A percentile compares a stretch with the other conserved stretches of the same genome.
Evolutionary conservation across 2,113 vertebrate genomes (phyloP).

Genomic region (Oophaga pumilio): DNA sequence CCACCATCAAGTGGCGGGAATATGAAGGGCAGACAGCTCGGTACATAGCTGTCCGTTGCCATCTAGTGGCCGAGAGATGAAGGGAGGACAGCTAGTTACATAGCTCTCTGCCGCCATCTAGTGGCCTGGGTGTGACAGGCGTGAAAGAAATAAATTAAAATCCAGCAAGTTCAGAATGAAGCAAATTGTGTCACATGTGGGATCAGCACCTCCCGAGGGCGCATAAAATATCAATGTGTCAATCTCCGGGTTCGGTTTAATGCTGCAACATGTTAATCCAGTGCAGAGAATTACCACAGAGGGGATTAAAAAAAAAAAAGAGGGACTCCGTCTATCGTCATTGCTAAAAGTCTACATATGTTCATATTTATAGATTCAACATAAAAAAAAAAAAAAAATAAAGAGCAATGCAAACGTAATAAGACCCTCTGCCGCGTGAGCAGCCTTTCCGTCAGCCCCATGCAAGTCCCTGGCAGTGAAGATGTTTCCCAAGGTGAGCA

Average conservation of each 20-base stretch:
- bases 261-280: background rate
- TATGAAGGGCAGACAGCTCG: background rate
- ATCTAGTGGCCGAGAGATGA: background rate
- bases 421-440: background rate
- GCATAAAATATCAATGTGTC: background rate
- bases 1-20: background rate
- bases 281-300: background rate
- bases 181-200: background rate
- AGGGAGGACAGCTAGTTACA: background rate
- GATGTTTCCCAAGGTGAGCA: background rate
- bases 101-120: conserved; percentile 8
- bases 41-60: conserved; percentile 16
- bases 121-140: background rate
- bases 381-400: conserved; percentile 31
- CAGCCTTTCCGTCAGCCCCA: background rate
- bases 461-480: conserved; percentile 22
- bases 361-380: conserved; percentile 54
- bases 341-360: conserved; percentile 54
- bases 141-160: background rate
- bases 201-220: background rate
- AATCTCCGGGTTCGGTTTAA: background rate
- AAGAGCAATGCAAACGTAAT: conserved; percentile 54
- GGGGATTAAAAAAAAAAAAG: background rate
- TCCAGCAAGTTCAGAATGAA: background rate
- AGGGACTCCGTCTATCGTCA: background rate